These are phyloP conservation scores for Ditula angustiorana DNA, from an alignment of 2,888 invertebrate species.

Conservation along the genomic window DNA sequence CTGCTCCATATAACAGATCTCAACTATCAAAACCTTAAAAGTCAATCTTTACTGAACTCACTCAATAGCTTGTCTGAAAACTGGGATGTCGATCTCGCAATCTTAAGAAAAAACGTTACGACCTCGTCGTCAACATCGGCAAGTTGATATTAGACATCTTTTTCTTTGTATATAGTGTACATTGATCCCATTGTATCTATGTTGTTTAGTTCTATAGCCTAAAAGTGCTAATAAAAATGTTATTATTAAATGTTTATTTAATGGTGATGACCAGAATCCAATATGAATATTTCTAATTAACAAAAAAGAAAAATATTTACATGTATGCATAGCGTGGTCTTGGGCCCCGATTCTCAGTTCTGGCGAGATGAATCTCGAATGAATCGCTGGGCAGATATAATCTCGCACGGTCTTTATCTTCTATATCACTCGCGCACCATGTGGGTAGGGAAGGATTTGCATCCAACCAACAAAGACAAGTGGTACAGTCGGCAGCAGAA, in stretches of 20 bases:
- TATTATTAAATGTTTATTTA: slow-evolving; percentile 39
- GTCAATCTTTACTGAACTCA: slow-evolving; percentile 57
- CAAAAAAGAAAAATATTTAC: no score
- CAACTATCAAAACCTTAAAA: slow-evolving; percentile 56
- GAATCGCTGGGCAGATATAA: no score
- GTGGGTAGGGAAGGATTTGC: no score
- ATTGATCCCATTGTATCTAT: slow-evolving; percentile 67
- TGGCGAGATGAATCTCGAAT: no score
- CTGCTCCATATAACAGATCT: slow-evolving; percentile 70
- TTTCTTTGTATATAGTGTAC: slow-evolving; percentile 77
- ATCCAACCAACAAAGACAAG: no score
- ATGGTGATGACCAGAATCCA: no score
- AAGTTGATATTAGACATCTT: slow-evolving; percentile 56
- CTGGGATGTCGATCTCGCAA: slow-evolving; percentile 68
- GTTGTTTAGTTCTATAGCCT: slow-evolving; percentile 74
- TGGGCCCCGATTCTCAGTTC: no score
- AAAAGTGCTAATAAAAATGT: slow-evolving; percentile 65
- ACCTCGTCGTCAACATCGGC: slow-evolving; percentile 44
- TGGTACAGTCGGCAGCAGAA: no score
- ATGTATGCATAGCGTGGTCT: no score
- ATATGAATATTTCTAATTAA: no score
- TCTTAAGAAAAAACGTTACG: slow-evolving; percentile 62
- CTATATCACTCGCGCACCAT: no score
- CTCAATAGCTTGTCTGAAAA: slow-evolving; percentile 62
- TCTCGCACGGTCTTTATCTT: no score